Evolutionary conservation across 1,140 invertebrate genomes (phyloP), one percentile per base, ranked within the genome.

Genomic region (Lordiphosa mommai): DNA sequence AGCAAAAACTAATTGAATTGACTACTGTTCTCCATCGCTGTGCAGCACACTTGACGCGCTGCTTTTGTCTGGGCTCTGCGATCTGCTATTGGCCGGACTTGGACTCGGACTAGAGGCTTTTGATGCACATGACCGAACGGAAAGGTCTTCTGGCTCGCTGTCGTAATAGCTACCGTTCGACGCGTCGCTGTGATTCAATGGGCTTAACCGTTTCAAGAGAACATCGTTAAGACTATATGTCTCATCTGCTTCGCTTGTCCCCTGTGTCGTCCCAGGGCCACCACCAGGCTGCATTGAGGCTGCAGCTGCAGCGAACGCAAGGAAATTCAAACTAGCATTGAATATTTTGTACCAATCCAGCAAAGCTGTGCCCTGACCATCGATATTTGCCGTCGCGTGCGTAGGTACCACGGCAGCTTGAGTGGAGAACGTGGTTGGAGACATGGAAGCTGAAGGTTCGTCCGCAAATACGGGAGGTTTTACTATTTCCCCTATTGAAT

Each of bases 291-390:
- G 68, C 43, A 87, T 65, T 1, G 85, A 76, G 0, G 86, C 86
- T 3, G 86, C 66, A 13, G 76, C 76, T 9, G 86, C 86, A 8
- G 72, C 70, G 6, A 87, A 68, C 30, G 86, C 80, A 34, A 88
- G 64, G 13, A 86, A 88, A 37, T 88, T 88, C 4, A 89, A 41
- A 5, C 89, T 85, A 17, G 86, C 90, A 14, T 92, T 92, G 61
- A 92, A 93, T 56, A 93, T 91, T 82, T 94, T 94, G 88, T 93
- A 94, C 93, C 93, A 94, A 30, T 87, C 73, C 55, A 94, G 91
- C 91, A 93, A 92, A 1, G 66, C 69, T 9, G 93, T 91, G 5
- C 51, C 41, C 91, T 74, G 61, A 87, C 44, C 17, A 4, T 82
- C 69, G 14, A 7, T 43, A 17, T 60, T 27, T 27, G 23, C 68